Base-by-base conservation (phyloP, 2,797 vertebrate genomes). In the Peromyscus melanophrys region DNA sequence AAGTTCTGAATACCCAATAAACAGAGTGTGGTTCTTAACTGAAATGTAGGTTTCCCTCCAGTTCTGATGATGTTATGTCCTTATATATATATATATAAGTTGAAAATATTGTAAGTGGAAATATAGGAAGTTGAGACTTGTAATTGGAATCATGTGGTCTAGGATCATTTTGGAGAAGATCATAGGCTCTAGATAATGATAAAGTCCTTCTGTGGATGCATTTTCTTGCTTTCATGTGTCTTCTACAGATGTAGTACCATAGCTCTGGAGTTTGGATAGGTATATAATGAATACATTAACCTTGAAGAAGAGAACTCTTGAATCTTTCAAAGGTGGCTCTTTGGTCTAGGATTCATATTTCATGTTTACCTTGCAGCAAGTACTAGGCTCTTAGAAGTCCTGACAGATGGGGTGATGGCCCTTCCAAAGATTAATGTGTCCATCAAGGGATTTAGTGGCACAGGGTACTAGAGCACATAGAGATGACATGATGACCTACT, bases 131-230 rank as follows among this genome's bases (percentile, higher is more conserved):
- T 19, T 11, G 61, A 57, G 55, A 40, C 8, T 63, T 75, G 43
- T 37, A 85, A 75, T 34, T 89, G 25, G 14, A 92, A 88, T n/a
- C 19, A 37, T 59, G 17, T 75, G 34, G 9, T 87, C 8, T 67
- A 90, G 76, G 55, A 84, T 76, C 92, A 77, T 89, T 96, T 69
- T 49, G 37, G 67, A 65, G n/a, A 73, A 87, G 40, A 37, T 17
- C 1, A 25, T 19, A 78, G 3, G 40, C 31, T 88, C 69, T 93
- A 40, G n/a, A 52, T 57, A 40, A 27, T 12, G 34, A 63, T 59
- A 25, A 89, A 85, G 65, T 55, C 37, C 8, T 84, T 52, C 25
- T 52, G 4, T 65, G 59, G 27, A 57, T 65, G 21, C 3, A 92
- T 67, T 13, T 4, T 29, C 61, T 88, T 57, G 8, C 46, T 83